These are phyloP conservation scores for Indicator indicator DNA, from an alignment of 2,113 vertebrate genomes.

Conservation along the genomic window DNA sequence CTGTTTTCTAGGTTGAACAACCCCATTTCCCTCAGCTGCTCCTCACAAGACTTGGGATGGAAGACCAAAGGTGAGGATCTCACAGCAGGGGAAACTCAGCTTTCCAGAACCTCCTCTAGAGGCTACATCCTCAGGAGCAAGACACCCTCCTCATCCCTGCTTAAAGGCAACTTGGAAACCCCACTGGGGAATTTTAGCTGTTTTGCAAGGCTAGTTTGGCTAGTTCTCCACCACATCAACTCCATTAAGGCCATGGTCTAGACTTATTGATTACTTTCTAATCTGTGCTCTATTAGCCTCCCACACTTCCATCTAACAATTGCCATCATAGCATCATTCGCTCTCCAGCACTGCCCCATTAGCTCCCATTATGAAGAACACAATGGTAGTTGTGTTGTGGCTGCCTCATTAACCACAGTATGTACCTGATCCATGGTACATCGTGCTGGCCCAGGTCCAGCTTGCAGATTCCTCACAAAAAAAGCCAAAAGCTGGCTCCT, in stretches of 20 bases:
- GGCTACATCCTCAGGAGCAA: not conserved
- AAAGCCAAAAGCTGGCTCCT: conserved; percentile 9
- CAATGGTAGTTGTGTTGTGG: conserved; percentile 1
- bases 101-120: not conserved
- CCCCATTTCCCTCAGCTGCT: too few species aligned
- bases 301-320: not conserved
- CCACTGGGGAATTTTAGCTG: not conserved
- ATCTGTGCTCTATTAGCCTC: conserved; percentile 45
- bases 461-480: not conserved
- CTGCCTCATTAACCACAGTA: conserved; percentile 46
- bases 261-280: conserved; percentile 52
- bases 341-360: conserved; percentile 47
- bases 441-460: not conserved
- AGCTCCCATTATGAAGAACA: conserved; percentile 25
- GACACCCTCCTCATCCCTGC: not conserved
- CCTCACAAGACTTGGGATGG: too few species aligned
- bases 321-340: not conserved
- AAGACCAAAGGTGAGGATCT: not conserved
- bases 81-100: not conserved
- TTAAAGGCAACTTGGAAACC: not conserved
- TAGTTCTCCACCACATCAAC: not conserved
- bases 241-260: not conserved
- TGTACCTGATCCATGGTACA: conserved; percentile 20
- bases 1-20: too few species aligned
- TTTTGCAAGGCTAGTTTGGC: not conserved